phyloP scores from a whole-genome alignment of 2,797 vertebrate species.

The Nannoperca obscura region DNA sequence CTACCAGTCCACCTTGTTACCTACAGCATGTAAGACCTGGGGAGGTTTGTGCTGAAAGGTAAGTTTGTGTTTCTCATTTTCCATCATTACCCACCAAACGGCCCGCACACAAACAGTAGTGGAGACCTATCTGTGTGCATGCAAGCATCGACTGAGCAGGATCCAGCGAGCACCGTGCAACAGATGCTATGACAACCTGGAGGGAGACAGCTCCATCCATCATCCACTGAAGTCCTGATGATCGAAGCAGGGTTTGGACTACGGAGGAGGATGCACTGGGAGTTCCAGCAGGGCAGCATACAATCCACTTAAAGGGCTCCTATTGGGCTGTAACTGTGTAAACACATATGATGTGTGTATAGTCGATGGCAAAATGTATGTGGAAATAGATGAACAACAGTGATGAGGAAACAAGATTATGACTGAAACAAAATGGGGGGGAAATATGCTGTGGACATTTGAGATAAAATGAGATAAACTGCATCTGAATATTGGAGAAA shows the following conservation, averaged over 20 bases:
- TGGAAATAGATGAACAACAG: conserved; percentile 36
- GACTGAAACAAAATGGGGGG: neutral
- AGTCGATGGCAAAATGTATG: conserved; percentile 41
- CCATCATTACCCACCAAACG: conserved; percentile 53
- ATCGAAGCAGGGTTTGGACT: conserved; percentile 75
- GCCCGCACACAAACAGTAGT: conserved; percentile 41
- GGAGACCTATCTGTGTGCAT: conserved; percentile 55
- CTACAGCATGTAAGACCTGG: conserved; percentile 5
- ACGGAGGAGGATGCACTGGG: conserved; percentile 58
- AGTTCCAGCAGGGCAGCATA: conserved; percentile 63
- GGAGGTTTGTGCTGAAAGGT: conserved; percentile 31
- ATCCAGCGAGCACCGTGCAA: conserved; percentile 69
- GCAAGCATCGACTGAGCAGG: conserved; percentile 53
- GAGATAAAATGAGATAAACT: conserved; percentile 44
- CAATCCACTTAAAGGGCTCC: conserved; percentile 62
- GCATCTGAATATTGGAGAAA: conserved; percentile 42
- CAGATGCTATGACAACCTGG: conserved; percentile 81
- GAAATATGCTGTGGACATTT: conserved; percentile 8
- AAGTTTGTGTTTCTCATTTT: conserved; percentile 46
- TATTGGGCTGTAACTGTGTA: conserved; percentile 50
- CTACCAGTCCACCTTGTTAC: conserved; percentile 10
- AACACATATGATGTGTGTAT: conserved; percentile 46
- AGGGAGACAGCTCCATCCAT: conserved; percentile 80
- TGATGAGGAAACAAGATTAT: conserved; percentile 37
- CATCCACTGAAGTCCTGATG: conserved; percentile 77